Evolutionary conservation across 2,113 vertebrate species (phyloP), one percentile per base, ranked within the genome.

Genomic region (Pycnonotus jocosus): DNA sequence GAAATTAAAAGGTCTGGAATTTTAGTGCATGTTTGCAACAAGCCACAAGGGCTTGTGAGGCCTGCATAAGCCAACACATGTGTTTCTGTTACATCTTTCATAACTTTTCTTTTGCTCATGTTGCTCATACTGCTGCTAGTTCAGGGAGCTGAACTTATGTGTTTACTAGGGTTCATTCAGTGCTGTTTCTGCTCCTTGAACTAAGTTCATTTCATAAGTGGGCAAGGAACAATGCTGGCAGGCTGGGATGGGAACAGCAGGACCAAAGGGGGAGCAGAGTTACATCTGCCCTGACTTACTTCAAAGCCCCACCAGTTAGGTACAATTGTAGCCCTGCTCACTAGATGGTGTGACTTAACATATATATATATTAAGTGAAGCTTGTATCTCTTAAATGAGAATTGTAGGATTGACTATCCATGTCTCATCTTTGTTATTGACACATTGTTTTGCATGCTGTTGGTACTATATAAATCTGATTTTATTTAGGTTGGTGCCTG

Each of bases 401-500:
- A 78, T 45, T 27, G 11, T 57, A 47, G 50, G n/a, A 54, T 42
- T 72, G 38, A 48, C 18, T 91, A 25, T 82, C 90, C 22, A 38
- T 4, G 7, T 68, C 38, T 87, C 24, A 12, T 65, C 24, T 86
- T 93, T 61, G 12, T 74, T 80, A 15, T 66, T 91, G 44, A 44
- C 60, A 21, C 6, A 12, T 81, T 5, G 3, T 64, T 93, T 90
- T 94, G 50, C 19, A 12, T 60, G 64, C 30, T 82, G 19, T 40
- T 79, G 12, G 7, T 92, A 38, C 45, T 81, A 10, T 45, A n/a
- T 82, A 69, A 87, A 54, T 86, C 44, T 93, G 66, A 68, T 86
- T 94, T 81, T 77, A 18, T 91, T 84, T 93, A 99, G 99, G 99
- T 99, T 4, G 99, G 99, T 7, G 99, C 99, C 42, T 99, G 99